phyloP scores from a whole-genome alignment of 2,797 vertebrate genomes.

The Rousettus madagascariensis region DNA sequence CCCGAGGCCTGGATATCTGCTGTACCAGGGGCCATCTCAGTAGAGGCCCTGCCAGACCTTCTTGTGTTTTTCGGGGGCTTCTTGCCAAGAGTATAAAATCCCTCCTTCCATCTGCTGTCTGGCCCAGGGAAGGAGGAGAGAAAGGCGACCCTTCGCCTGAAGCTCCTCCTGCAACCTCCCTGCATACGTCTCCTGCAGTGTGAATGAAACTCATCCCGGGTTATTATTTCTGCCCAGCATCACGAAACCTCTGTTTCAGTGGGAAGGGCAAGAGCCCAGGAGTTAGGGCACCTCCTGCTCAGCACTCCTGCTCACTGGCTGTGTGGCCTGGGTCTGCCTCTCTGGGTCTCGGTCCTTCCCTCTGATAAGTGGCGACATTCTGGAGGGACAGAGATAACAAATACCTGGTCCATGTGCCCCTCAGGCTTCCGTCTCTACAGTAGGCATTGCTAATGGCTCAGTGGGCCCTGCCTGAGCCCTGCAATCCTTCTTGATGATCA shows the following conservation, averaged over 20 bases:
- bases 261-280: neutral
- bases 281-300: neutral
- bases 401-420: fast-evolving
- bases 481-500: neutral
- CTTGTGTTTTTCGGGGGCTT: neutral
- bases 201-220: neutral
- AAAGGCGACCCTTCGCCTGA: neutral
- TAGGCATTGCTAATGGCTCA: neutral
- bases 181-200: fast-evolving
- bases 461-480: neutral
- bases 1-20: neutral
- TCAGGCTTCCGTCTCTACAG: neutral
- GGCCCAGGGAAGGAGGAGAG: neutral
- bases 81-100: neutral
- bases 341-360: neutral
- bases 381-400: neutral
- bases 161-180: neutral
- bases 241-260: neutral
- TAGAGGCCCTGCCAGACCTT: too few species aligned
- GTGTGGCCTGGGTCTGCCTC: neutral
- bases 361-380: neutral
- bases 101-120: neutral
- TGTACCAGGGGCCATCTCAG: neutral
- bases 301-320: neutral
- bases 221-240: neutral